Evolutionary conservation across 2,113 vertebrate species (phyloP).

Genomic region (Pachypanchax playfairii): DNA sequence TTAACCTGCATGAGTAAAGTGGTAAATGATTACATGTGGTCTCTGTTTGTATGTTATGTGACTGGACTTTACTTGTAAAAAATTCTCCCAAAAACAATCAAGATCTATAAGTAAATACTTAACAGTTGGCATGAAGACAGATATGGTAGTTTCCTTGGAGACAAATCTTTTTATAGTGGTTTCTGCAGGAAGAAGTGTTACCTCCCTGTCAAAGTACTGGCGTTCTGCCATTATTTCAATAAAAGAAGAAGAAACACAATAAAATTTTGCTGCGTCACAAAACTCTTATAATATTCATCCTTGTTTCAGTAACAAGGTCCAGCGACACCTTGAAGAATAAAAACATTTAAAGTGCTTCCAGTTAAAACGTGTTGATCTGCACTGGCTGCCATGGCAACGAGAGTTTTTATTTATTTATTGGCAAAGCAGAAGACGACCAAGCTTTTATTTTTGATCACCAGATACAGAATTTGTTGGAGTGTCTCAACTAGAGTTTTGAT

Average conservation of each 20-base stretch:
- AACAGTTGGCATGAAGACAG: no score
- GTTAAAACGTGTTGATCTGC: slow-evolving; percentile 7
- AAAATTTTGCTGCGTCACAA: slow-evolving; percentile 2
- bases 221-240: background rate
- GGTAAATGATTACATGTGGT: no score
- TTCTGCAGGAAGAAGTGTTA: background rate
- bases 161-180: background rate
- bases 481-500: slow-evolving; percentile 12
- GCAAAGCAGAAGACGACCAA: slow-evolving; percentile 4
- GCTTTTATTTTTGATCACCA: slow-evolving; percentile 25
- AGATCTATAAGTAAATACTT: no score
- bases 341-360: slow-evolving; percentile 20
- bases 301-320: background rate
- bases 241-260: slow-evolving; percentile 6
- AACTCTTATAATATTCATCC: background rate
- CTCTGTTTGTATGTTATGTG: no score
- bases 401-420: slow-evolving; percentile 16
- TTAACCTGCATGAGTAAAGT: no score
- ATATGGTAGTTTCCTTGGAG: background rate
- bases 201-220: background rate
- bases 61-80: no score
- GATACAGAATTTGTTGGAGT: slow-evolving; percentile 9
- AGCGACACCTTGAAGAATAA: slow-evolving; percentile 9
- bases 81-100: no score
- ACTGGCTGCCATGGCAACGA: slow-evolving; percentile 27